These are phyloP conservation scores for Apodemus agrarius DNA, from an alignment of 2,797 vertebrate genomes.

Conservation along the genomic window DNA sequence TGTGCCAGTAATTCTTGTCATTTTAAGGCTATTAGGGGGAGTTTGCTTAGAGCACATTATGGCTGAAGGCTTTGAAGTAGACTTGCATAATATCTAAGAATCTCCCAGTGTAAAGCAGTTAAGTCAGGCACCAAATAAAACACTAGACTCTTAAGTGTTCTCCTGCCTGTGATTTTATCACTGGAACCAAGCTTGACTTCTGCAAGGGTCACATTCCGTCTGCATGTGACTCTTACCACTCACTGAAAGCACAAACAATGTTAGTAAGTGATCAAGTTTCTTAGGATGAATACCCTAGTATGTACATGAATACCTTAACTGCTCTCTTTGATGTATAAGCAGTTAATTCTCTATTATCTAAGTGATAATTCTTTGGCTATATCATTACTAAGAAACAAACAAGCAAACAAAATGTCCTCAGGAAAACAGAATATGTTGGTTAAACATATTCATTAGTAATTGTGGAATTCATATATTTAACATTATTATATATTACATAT, in stretches of 20 bases:
- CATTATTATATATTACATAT: background rate
- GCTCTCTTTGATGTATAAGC: background rate
- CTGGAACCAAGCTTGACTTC: background rate
- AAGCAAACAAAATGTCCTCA: background rate
- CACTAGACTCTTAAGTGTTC: background rate
- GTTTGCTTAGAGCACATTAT: background rate
- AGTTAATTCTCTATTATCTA: background rate
- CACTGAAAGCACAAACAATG: background rate
- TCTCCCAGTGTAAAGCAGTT: background rate
- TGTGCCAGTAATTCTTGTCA: background rate
- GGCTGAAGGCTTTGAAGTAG: slow-evolving; percentile 29
- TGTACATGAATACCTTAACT: background rate
- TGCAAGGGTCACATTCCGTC: background rate
- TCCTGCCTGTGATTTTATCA: background rate
- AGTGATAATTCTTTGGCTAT: slow-evolving; percentile 15
- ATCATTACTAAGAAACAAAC: background rate
- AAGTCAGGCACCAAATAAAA: background rate
- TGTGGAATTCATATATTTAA: background rate
- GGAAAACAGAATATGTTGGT: slow-evolving; percentile 4
- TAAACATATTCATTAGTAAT: background rate
- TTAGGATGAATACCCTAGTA: background rate
- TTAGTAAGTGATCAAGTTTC: background rate
- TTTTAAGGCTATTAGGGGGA: background rate
- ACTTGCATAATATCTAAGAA: background rate
- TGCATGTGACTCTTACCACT: background rate